phyloP scores from a whole-genome alignment of 2,113 vertebrate species.

The Carlito syrichta region DNA sequence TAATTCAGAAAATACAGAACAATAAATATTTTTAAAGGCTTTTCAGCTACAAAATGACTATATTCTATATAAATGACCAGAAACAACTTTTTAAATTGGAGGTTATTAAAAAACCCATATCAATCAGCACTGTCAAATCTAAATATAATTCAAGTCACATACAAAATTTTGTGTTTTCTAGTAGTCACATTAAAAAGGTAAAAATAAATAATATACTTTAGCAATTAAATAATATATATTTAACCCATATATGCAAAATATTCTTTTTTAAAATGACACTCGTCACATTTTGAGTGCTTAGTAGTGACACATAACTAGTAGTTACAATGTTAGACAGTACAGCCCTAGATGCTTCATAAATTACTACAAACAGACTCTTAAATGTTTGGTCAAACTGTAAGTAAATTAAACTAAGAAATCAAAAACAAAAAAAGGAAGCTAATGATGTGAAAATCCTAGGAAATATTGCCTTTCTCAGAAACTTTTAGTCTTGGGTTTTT shows the following conservation, averaged over 20 bases:
- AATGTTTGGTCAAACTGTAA: neutral
- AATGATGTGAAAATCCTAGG: neutral
- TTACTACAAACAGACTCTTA: neutral
- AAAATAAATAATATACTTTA: neutral
- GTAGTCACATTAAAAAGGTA: neutral
- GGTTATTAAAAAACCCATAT: neutral
- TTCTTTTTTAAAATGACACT: neutral
- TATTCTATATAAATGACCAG: neutral
- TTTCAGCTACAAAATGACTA: neutral
- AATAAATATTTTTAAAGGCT: constrained; percentile 37
- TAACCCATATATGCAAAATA: constrained; percentile 18
- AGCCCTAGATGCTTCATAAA: neutral
- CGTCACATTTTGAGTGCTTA: neutral
- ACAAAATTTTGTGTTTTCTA: neutral
- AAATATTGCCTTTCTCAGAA: neutral
- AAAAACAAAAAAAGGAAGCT: neutral
- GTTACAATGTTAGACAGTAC: neutral
- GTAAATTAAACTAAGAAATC: neutral
- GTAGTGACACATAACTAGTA: neutral
- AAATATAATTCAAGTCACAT: neutral
- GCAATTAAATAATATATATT: neutral
- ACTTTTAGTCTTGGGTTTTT: neutral
- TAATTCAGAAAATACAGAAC: neutral
- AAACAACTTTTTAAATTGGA: neutral
- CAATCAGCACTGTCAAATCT: neutral